Base-by-base conservation (phyloP, 1,140 invertebrate species). In the Theocolax elegans region DNA sequence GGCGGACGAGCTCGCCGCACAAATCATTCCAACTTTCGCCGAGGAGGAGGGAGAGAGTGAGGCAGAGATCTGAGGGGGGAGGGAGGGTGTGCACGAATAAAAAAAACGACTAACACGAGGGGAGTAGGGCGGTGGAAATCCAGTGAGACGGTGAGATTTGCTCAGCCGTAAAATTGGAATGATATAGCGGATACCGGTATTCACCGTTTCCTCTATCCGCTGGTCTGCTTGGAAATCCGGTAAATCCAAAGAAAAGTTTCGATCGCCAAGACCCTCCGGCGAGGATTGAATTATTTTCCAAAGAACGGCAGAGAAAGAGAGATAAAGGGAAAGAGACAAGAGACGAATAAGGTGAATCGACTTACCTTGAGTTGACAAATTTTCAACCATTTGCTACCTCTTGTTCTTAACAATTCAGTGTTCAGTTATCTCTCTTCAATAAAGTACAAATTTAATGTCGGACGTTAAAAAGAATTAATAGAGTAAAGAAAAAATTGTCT, bases 161-260 rank as follows among this genome's bases (percentile, higher is more conserved):
- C 56, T 77, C 77, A 72, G 67, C 76, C 79, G 79, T 81, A 80
- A 82, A 83, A 83, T 83, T 82, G 82, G 77, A 80, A 82, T 81
- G 82, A 82, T 83, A 82, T 81, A 80, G 76, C 75, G 76, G 71
- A 76, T 74, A 73, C 54, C 42, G 70, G 51, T 72, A 74, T 72
- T 71, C 72, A 67, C 65, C 29, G 13, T 53, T 60, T 68, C 44
- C 56, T 69, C 67, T 72, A 67, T 35, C 60, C 27, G 27, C 31
- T 31, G 51, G 25, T 53, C n/a, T 31, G 51, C 51, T 31, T 31
- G 42, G 38, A 68, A 42, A 49, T 71, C 38, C 58, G 54, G 53
- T 38, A 69, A 72, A 73, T 69, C 72, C 53, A 67, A 71, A 63
- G 53, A 63, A 77, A 80, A 81, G 74, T 81, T 81, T 75, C 73